phyloP scores from a whole-genome alignment of 2,888 invertebrate genomes.

The Acleris cristana region DNA sequence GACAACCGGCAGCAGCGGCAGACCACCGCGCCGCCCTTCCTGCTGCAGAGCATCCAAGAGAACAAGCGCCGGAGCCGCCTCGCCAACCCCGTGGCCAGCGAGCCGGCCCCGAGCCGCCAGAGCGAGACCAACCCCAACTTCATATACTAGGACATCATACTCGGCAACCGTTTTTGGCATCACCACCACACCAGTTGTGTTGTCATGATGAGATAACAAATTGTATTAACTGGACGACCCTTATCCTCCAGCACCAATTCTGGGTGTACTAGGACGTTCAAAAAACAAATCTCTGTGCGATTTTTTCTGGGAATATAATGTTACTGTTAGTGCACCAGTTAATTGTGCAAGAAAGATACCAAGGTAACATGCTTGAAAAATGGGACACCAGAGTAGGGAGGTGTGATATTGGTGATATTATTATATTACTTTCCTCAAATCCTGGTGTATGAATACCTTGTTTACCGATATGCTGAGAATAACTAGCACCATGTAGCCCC shows the following conservation, averaged over 20 bases:
- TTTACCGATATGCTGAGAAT: too few species aligned
- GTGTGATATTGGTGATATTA: too few species aligned
- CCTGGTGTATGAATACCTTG: too few species aligned
- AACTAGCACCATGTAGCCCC: too few species aligned
- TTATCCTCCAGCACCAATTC: neutral
- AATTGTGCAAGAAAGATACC: too few species aligned
- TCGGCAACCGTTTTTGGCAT: neutral
- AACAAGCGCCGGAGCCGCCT: constrained; percentile 64
- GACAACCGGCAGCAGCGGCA: constrained; percentile 62
- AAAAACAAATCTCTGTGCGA: neutral
- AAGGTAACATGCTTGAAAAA: too few species aligned
- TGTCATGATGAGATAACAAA: neutral
- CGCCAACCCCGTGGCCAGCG: constrained; percentile 56
- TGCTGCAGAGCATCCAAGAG: constrained; percentile 73
- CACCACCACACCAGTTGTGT: neutral
- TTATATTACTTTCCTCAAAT: too few species aligned
- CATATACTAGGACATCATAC: constrained; percentile 58
- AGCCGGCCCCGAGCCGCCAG: constrained; percentile 47
- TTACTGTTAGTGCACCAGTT: too few species aligned
- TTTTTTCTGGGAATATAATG: too few species aligned
- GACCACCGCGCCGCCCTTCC: constrained; percentile 66
- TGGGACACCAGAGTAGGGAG: too few species aligned
- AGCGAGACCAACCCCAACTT: constrained; percentile 76
- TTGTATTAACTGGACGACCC: neutral
- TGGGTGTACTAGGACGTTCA: neutral